Conservation (phyloP, 2,113 vertebrate genomes). For the Gulo gulo region DNA sequence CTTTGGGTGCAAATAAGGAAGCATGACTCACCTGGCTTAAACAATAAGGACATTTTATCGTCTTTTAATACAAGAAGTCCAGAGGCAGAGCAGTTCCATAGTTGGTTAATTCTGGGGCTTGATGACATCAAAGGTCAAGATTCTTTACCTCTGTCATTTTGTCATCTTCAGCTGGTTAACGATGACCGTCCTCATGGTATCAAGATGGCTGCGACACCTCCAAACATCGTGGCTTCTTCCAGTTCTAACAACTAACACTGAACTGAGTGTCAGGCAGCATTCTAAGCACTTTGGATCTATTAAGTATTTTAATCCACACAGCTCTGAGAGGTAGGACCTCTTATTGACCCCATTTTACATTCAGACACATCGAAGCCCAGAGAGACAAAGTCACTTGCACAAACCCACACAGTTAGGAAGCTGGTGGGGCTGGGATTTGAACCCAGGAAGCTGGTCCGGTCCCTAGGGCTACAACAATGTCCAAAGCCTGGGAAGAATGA, state of each 20-base stretch:
- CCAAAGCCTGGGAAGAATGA: background rate
- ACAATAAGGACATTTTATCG: background rate
- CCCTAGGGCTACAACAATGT: background rate
- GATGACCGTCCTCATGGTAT: background rate
- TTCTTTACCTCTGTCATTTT: background rate
- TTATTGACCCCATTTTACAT: background rate
- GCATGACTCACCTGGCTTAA: background rate
- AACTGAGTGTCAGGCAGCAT: background rate
- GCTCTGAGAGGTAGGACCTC: background rate
- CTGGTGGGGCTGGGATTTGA: background rate
- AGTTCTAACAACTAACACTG: background rate
- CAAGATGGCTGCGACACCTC: background rate
- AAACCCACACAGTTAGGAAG: background rate
- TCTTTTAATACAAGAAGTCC: background rate
- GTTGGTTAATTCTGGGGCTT: conserved; percentile 4
- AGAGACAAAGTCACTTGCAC: background rate
- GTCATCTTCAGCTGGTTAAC: background rate
- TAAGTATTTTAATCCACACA: background rate
- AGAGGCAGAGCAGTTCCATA: background rate
- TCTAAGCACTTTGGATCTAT: background rate
- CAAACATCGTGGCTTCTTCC: background rate
- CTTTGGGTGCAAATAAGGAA: background rate
- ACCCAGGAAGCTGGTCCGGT: background rate
- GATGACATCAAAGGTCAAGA: background rate
- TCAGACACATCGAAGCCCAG: background rate